A percentile compares a stretch with the other conserved stretches of the same genome.
These are phyloP conservation scores for Albula glossodonta DNA, from an alignment of 2,113 vertebrate genomes.

Conservation along the genomic window DNA sequence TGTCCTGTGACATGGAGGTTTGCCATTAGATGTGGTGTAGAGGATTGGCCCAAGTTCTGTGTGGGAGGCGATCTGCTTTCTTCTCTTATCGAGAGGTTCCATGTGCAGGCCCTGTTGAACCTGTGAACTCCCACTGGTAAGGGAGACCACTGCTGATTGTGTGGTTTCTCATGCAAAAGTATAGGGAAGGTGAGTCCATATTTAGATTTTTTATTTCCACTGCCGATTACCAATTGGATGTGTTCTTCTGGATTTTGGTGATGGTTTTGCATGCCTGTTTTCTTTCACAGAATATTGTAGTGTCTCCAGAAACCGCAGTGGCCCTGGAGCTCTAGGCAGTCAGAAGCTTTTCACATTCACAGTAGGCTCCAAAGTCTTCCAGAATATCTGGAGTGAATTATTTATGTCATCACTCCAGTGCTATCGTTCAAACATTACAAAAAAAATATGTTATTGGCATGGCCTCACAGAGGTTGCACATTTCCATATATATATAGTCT, in stretches of 20 bases:
- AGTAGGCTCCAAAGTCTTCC: neutral
- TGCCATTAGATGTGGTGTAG: neutral
- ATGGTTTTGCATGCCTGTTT: neutral
- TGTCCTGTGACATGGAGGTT: neutral
- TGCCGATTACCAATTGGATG: neutral
- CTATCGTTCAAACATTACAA: slow-evolving; percentile 26
- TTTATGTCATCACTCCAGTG: slow-evolving; percentile 40
- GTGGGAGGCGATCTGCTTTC: no score
- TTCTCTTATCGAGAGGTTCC: no score
- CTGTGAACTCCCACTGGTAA: no score
- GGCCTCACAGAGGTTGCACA: neutral
- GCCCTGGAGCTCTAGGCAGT: neutral
- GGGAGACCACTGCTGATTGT: no score
- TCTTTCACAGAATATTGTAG: neutral
- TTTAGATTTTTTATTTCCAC: neutral
- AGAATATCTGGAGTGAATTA: slow-evolving; percentile 42
- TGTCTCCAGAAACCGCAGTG: neutral
- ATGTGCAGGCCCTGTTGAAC: no score
- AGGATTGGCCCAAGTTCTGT: no score
- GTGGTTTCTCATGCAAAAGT: neutral
- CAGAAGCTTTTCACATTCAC: neutral
- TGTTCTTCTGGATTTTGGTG: neutral
- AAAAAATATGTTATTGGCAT: slow-evolving; percentile 12
- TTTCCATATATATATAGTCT: neutral
- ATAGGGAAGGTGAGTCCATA: neutral